Evolutionary conservation across 2,797 vertebrate genomes (phyloP), one percentile per base, ranked within the genome.

Genomic region (Chelon auratus): DNA sequence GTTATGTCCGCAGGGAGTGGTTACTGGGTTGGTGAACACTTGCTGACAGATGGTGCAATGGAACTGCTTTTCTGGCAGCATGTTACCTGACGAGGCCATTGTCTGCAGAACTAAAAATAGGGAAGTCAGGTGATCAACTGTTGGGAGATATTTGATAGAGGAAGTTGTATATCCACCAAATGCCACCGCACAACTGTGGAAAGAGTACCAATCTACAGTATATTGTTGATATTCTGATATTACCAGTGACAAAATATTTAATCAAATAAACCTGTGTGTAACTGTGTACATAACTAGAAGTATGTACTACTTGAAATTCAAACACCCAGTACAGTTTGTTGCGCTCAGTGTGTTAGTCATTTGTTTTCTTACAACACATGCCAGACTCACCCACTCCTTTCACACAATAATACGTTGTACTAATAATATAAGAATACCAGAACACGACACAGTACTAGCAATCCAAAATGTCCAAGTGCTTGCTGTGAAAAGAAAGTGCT

Each of bases 1-100:
- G 85, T 91, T 94, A 86, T 94, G 93, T 18, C 93, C 93, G 2
- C 92, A 94, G 1, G 92, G 91, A 13, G 82, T 93, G 50, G 93
- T 93, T 56, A 94, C 90, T 0, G 93, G 93, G 64, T 91, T 56
- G 11, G 58, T 83, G 72, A 94, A 89, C 60, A 92, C 77, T 1
- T 90, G 85, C 36, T 83, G 72, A 30, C 93, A 94, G 72, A 94
- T 56, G 55, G 71, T 59, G 82, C 93, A 94, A 56, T 53, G 85
- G 78, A 93, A 88, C 75, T 92, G 92, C 10, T 91, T 88, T 30
- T 86, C 80, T 33, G 85, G 72, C n/a, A 91, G 3, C 15, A 84
- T 43, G 68, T 57, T 62, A 1, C 40, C 50, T 0, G 43, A 22
- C 20, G 77, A 83, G 2, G 80, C 69, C 82, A 80, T 89, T 33